Conservation (phyloP, 2,113 vertebrate species). For the Hemicordylus capensis region DNA sequence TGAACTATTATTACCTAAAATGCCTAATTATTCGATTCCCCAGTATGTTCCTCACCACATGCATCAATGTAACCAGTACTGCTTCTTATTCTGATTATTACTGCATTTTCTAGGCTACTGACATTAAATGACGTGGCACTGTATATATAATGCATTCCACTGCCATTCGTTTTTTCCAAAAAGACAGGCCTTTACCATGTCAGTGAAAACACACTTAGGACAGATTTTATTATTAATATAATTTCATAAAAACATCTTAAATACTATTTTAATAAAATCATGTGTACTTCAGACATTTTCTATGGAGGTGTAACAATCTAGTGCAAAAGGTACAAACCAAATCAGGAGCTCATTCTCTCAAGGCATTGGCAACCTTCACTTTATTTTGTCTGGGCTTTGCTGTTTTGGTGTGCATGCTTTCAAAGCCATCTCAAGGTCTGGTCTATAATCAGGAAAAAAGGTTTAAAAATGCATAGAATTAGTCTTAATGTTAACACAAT, state of each 20-base stretch:
- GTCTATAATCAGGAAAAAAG: constrained; percentile 39
- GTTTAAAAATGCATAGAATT: background rate
- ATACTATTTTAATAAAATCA: constrained; percentile 36
- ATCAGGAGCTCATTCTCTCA: constrained; percentile 11
- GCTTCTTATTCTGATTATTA: background rate
- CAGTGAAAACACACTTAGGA: background rate
- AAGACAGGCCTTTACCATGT: background rate
- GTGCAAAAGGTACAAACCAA: constrained; percentile 36
- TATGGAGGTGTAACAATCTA: constrained; percentile 4
- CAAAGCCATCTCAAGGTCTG: constrained; percentile 32
- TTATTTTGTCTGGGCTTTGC: constrained; percentile 16
- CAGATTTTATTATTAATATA: constrained; percentile 45
- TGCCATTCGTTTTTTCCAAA: too few relatives aligned
- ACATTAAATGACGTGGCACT: background rate
- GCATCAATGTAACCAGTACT: background rate
- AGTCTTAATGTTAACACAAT: constrained; percentile 29
- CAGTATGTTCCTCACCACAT: background rate
- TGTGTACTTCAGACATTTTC: constrained; percentile 29
- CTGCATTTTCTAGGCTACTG: background rate
- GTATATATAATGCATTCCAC: too few relatives aligned
- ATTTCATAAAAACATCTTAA: constrained; percentile 23
- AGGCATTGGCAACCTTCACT: background rate
- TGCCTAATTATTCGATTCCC: background rate
- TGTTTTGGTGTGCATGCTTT: background rate
- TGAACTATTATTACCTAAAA: background rate